Evolutionary conservation across 2,888 invertebrate genomes (phyloP), one percentile per base, ranked within the genome.

Genomic region (Diaprepes abbreviatus): DNA sequence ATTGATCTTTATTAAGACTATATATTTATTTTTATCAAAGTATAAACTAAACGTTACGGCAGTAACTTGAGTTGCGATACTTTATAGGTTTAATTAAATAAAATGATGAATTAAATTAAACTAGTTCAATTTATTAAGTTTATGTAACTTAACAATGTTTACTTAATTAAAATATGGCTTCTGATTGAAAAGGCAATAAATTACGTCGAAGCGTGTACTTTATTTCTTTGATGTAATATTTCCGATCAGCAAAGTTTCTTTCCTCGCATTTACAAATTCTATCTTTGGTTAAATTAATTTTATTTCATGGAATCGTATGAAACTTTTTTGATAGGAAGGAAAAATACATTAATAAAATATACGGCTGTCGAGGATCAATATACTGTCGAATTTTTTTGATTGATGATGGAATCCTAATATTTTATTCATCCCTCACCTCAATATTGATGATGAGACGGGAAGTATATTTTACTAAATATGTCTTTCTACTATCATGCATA

Each of bases 91-190:
- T 36, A 58, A 58, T 59, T 59, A 59, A 59, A 45, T 40, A 45
- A 43, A 59, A 59, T 59, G 59, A 59, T 59, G 59, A 59, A 59
- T 59, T 45, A 50, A 17, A 60, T 60, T 35, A 14, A 48, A 36
- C 35, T 50, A 60, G 60, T 60, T 50, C 36, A 60, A 60, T 35
- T 60, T 60, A 50, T 50, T 60, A 50, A 45, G 31, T 31, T 45
- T 45, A 16, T 43, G 33, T 33, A 59, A 60, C 24, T 48, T 43
- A 60, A 60, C 35, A 60, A 50, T 60, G 48, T 50, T 48, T 48
- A 33, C 48, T 21, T 21, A 60, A 60, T 60, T 60, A 60, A 14
- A 60, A 60, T 58, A 43, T 21, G 17, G 58, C 58, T 58, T 58
- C 16, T 58, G 58, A 58, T 58, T 58, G n/a, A 28, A 28, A 28